phyloP scores from a whole-genome alignment of 2,113 vertebrate species.

The Raja brachyura region DNA sequence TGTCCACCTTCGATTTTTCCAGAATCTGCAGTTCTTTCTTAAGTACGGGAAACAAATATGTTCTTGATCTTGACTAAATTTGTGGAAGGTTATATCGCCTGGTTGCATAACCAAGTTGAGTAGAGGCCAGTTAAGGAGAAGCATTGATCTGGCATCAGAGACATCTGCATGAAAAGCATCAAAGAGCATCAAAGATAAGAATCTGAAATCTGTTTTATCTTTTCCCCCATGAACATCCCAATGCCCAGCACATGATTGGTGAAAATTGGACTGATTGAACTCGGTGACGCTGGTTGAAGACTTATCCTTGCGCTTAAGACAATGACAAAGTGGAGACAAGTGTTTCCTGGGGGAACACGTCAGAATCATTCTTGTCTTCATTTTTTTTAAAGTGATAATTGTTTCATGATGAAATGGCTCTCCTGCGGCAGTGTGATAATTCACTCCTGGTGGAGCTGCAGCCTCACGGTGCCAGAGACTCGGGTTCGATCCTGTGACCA shows the following conservation, averaged over 20 bases:
- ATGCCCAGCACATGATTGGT: not conserved
- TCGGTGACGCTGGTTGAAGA: not conserved
- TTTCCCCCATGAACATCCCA: not conserved
- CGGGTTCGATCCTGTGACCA: no score
- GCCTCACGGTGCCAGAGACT: no score
- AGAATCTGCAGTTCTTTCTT: no score
- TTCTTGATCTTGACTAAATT: not conserved
- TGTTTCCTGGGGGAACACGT: not conserved
- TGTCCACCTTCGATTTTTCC: no score
- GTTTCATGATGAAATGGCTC: conserved; percentile 12
- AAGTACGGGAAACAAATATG: not conserved
- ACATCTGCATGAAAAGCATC: not conserved
- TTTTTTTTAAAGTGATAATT: not conserved
- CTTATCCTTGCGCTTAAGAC: not conserved
- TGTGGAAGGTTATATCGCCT: not conserved
- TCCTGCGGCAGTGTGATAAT: not conserved
- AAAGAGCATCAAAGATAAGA: not conserved
- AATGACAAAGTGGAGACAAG: not conserved
- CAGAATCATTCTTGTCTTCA: not conserved
- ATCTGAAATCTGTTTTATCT: not conserved
- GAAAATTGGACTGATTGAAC: not conserved
- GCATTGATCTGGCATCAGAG: conserved; percentile 18
- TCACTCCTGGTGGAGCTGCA: not conserved
- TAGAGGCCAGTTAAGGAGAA: not conserved
- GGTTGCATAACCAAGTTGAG: not conserved